phyloP scores from a whole-genome alignment of 2,888 invertebrate genomes.

The Stratiomys singularior region DNA sequence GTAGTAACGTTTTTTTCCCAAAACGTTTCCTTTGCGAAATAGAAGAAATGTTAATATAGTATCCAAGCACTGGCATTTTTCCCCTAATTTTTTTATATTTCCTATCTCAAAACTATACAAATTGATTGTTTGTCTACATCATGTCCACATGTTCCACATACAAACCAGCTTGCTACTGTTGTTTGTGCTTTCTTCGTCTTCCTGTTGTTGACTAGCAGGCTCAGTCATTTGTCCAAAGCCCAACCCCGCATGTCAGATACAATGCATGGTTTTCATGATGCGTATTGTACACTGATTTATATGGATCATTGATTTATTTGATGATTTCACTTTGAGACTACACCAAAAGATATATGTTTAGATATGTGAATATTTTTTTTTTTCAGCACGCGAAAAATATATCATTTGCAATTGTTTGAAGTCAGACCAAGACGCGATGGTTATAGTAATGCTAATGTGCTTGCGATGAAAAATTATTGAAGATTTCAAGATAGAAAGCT shows the following conservation, averaged over 20 bases:
- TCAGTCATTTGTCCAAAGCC: not conserved
- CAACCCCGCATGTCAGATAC: not conserved
- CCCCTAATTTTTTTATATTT: not conserved
- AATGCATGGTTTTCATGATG: not conserved
- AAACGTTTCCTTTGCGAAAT: too few species aligned
- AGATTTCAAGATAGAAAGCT: not conserved
- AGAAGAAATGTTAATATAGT: too few species aligned
- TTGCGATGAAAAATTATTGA: not conserved
- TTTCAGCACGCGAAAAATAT: not conserved
- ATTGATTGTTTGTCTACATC: not conserved
- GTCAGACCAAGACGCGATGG: not conserved
- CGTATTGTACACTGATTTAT: slow-evolving; percentile 21
- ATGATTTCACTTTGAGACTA: slow-evolving; percentile 13
- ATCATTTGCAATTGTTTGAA: not conserved
- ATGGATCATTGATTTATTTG: slow-evolving; percentile 27
- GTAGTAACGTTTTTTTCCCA: too few species aligned
- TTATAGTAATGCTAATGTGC: not conserved
- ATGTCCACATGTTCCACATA: not conserved
- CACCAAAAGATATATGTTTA: not conserved
- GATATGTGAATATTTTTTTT: too few species aligned
- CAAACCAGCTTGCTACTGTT: not conserved
- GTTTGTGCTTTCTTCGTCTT: not conserved
- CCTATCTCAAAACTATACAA: not conserved
- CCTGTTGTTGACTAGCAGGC: not conserved
- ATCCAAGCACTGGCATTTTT: too few species aligned